Evolutionary conservation across 2,113 vertebrate species (phyloP).

Genomic region (Sinocyclocheilus maitianheensis): DNA sequence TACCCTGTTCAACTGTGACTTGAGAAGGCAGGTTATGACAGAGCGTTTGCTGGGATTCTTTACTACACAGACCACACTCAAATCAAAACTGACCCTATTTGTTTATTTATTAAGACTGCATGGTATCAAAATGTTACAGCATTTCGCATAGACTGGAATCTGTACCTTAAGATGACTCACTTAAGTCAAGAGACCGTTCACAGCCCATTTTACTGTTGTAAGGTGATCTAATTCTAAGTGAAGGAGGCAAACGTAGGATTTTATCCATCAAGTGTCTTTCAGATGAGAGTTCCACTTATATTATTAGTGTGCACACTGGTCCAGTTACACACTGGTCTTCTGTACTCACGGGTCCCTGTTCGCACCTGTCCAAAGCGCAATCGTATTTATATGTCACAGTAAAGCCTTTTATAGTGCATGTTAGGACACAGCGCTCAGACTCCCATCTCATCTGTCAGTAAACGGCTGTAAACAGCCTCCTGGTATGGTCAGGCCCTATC

Average conservation of each 20-base stretch:
- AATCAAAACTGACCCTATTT: too few species aligned
- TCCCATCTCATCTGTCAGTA: constrained; percentile 17
- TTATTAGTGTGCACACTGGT: background rate
- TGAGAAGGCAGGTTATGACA: too few species aligned
- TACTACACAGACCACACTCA: too few species aligned
- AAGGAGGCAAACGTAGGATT: background rate
- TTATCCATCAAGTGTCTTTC: background rate
- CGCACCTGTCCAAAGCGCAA: constrained; percentile 1
- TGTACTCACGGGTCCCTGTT: background rate
- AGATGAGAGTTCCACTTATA: background rate
- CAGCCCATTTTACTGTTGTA: background rate
- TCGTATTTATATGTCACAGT: constrained; percentile 6
- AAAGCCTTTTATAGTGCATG: background rate
- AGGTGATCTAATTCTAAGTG: background rate
- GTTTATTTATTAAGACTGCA: too few species aligned
- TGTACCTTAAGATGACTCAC: background rate
- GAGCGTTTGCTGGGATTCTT: too few species aligned
- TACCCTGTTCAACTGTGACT: too few species aligned
- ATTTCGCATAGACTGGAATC: background rate
- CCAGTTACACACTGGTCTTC: background rate
- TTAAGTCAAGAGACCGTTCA: background rate
- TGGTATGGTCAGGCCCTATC: constrained; percentile 39
- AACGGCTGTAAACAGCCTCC: background rate
- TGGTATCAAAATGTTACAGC: background rate
- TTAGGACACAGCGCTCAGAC: constrained; percentile 18